These are phyloP conservation scores for Mesoclemmys tuberculata DNA, from an alignment of 2,113 vertebrate genomes.

Conservation along the genomic window DNA sequence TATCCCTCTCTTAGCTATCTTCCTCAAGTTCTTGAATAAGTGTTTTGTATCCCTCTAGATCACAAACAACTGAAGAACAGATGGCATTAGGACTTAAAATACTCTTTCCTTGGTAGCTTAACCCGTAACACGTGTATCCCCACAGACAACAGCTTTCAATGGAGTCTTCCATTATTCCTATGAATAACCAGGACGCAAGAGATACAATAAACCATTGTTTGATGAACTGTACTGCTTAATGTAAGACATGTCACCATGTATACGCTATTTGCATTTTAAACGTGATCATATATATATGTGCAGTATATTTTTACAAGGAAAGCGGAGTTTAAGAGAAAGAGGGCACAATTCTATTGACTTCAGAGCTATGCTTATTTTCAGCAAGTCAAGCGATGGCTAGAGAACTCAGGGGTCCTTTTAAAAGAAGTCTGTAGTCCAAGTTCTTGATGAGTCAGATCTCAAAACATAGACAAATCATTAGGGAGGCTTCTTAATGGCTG, in stretches of 20 bases:
- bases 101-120: neutral
- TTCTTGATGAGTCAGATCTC: neutral
- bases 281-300: fast-evolving
- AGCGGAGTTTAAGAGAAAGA: neutral
- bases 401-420: neutral
- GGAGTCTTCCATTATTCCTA: neutral
- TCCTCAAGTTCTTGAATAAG: slow-evolving; percentile 9
- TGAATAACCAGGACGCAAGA: neutral
- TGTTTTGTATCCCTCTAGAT: neutral
- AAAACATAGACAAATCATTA: neutral
- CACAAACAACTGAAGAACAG: slow-evolving; percentile 29
- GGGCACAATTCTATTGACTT: neutral
- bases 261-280: neutral
- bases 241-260: neutral
- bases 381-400: neutral
- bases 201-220: too few species aligned
- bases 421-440: neutral
- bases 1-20: neutral
- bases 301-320: fast-evolving
- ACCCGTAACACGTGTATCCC: neutral
- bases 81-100: neutral
- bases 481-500: neutral
- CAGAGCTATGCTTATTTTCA: fast-evolving
- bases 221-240: too few species aligned
- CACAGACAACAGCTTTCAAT: neutral